Evolutionary conservation across 2,888 invertebrate genomes (phyloP).

Genomic region (Thyatira batis): DNA sequence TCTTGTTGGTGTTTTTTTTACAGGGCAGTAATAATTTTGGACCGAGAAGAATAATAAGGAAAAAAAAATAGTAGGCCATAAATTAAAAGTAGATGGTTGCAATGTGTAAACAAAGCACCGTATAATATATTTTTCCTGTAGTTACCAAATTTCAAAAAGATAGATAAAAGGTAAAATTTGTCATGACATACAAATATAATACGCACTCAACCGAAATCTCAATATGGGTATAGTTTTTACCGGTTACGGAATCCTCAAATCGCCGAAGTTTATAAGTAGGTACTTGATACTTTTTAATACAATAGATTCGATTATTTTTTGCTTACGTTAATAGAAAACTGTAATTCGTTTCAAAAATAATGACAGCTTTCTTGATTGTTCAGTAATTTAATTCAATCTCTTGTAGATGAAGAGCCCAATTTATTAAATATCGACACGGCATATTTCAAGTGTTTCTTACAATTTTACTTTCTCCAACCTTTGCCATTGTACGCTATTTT

Average conservation of each 20-base stretch:
- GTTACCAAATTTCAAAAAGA: too few species aligned
- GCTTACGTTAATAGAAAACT: background rate
- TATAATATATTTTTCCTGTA: too few species aligned
- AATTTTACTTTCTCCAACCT: conserved; percentile 37
- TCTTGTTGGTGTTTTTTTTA: background rate
- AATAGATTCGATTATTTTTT: too few species aligned
- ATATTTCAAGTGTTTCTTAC: conserved; percentile 36
- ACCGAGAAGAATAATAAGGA: background rate
- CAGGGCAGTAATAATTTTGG: background rate
- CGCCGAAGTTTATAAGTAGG: too few species aligned
- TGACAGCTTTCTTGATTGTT: conserved; percentile 15
- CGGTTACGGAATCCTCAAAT: too few species aligned
- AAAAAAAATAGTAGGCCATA: background rate
- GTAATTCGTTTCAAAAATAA: conserved; percentile 16
- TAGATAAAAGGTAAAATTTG: too few species aligned
- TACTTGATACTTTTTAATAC: too few species aligned
- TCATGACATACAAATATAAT: too few species aligned
- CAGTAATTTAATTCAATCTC: conserved; percentile 32
- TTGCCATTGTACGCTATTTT: conserved; percentile 44
- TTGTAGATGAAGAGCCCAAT: conserved; percentile 39
- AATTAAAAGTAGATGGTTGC: background rate
- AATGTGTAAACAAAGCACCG: too few species aligned
- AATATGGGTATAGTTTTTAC: too few species aligned
- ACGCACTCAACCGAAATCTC: too few species aligned
- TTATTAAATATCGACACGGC: conserved; percentile 35